A percentile compares a stretch with the other conserved stretches of the same genome.
Conservation (phyloP, 2,113 vertebrate species). For the Struthio camelus region DNA sequence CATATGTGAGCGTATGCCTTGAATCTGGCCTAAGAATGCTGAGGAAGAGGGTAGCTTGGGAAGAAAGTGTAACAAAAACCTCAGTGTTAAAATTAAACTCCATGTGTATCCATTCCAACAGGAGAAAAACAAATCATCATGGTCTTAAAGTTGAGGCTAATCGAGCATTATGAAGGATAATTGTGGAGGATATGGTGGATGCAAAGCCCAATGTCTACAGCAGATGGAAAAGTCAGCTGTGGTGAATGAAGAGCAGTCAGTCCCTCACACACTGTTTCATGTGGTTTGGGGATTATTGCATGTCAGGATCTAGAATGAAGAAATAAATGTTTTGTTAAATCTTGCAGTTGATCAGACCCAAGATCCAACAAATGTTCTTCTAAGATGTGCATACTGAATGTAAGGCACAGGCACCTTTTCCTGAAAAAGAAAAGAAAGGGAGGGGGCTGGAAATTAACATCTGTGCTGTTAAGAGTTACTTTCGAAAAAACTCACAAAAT, state of each 20-base stretch:
- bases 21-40: background rate
- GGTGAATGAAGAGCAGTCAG: background rate
- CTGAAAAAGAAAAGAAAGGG: background rate
- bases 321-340: background rate
- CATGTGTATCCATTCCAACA: background rate
- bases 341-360: background rate
- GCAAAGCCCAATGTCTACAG: background rate
- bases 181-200: background rate
- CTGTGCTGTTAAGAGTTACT: background rate
- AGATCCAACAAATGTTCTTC: background rate
- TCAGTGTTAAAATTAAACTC: background rate
- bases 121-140: background rate
- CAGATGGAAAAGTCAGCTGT: background rate
- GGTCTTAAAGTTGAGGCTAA: background rate
- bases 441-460: background rate
- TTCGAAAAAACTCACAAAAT: background rate
- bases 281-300: background rate
- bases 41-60: background rate
- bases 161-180: background rate
- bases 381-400: background rate
- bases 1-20: background rate
- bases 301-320: background rate
- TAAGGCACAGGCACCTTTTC: background rate
- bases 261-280: background rate
- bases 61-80: background rate